These are phyloP conservation scores for Helostoma temminkii DNA, from an alignment of 2,797 vertebrate species.

Conservation along the genomic window DNA sequence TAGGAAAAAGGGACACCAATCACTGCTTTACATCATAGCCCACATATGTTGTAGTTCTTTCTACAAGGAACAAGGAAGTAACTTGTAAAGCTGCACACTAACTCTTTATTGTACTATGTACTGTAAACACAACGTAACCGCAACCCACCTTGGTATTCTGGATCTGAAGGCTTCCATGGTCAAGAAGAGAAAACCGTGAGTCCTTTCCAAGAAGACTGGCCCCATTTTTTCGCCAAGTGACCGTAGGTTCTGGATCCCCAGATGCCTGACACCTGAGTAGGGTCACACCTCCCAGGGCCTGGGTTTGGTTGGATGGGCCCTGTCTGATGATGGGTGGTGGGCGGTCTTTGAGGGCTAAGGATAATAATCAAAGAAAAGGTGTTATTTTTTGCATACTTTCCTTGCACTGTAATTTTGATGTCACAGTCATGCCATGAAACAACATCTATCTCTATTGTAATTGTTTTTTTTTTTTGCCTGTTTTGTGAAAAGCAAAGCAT, in stretches of 20 bases:
- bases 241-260: conserved; percentile 91
- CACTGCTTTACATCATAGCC: no score
- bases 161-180: conserved; percentile 93
- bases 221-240: conserved; percentile 95
- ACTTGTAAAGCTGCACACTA: neutral
- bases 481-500: conserved; percentile 39
- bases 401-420: conserved; percentile 41
- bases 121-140: no score
- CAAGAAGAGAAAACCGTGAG: conserved; percentile 88
- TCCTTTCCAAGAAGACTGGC: conserved; percentile 92
- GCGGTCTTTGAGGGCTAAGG: conserved; percentile 91
- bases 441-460: conserved; percentile 21
- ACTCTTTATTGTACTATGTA: neutral
- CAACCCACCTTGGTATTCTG: conserved; percentile 90
- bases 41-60: no score
- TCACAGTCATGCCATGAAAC: conserved; percentile 23
- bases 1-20: no score
- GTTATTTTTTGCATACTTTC: conserved; percentile 29
- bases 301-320: conserved; percentile 93
- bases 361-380: conserved; percentile 33
- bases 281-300: conserved; percentile 89
- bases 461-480: conserved; percentile 7
- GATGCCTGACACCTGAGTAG: conserved; percentile 92
- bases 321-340: conserved; percentile 96
- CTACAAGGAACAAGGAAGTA: no score